A percentile compares a stretch with the other conserved stretches of the same genome.
phyloP scores from a whole-genome alignment of 2,888 invertebrate genomes.

The Eupithecia vulgata region DNA sequence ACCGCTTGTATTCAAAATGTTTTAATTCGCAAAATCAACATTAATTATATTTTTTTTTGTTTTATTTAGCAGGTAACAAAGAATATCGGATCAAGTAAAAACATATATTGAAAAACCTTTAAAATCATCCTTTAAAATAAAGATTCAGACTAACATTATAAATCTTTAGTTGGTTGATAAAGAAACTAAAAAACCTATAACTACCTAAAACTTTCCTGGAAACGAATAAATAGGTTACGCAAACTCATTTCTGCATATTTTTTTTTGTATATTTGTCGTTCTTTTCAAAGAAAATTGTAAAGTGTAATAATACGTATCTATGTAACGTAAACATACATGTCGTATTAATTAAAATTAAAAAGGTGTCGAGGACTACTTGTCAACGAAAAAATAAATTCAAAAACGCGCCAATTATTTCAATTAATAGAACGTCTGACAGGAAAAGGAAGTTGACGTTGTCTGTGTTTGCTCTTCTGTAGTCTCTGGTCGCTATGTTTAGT shows the following conservation, averaged over 20 bases:
- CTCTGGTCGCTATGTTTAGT: constrained; percentile 66
- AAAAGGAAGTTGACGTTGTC: constrained; percentile 71
- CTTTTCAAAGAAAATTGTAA: neutral
- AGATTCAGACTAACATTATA: neutral
- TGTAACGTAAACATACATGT: neutral
- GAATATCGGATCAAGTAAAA: neutral
- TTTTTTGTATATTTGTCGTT: neutral
- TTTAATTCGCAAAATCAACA: neutral
- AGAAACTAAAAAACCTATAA: neutral
- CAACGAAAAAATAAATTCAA: constrained; percentile 72
- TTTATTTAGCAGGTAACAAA: neutral
- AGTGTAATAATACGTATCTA: neutral
- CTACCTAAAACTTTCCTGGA: neutral
- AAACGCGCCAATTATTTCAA: constrained; percentile 80
- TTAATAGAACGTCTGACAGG: constrained; percentile 81
- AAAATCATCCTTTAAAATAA: neutral
- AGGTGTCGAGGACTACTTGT: constrained; percentile 66
- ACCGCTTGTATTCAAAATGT: neutral
- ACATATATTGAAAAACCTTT: neutral
- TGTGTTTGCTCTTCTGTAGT: constrained; percentile 43
- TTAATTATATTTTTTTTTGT: neutral
- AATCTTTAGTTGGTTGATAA: neutral
- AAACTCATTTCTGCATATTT: neutral
- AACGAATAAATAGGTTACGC: neutral
- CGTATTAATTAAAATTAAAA: constrained; percentile 55